A percentile compares a stretch with the other conserved stretches of the same genome.
Conservation (phyloP, 2,888 invertebrate species). For the Synanthedon formicaeformis region DNA sequence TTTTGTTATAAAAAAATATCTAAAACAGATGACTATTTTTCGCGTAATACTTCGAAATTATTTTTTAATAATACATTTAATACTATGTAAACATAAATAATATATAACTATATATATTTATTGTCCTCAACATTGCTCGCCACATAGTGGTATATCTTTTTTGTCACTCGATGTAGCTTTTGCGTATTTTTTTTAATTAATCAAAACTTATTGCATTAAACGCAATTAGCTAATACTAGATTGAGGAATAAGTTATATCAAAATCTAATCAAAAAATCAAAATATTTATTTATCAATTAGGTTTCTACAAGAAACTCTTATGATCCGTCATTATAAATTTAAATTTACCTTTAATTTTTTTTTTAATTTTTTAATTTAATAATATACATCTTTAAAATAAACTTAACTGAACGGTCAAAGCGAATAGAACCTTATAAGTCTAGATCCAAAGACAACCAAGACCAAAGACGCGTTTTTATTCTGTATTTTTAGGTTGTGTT, state of each 20-base stretch:
- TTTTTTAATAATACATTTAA: neutral
- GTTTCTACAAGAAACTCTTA: too few relatives aligned
- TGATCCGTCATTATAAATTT: too few relatives aligned
- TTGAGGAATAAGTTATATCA: conserved; percentile 35
- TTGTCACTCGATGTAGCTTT: neutral
- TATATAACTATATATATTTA: neutral
- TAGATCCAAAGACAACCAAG: too few relatives aligned
- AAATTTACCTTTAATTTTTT: too few relatives aligned
- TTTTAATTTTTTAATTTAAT: too few relatives aligned
- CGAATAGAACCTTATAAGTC: too few relatives aligned
- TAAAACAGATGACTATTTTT: neutral
- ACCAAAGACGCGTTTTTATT: too few relatives aligned
- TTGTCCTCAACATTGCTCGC: neutral
- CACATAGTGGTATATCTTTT: neutral
- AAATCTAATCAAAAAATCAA: too few relatives aligned
- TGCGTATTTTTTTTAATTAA: neutral
- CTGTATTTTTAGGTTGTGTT: too few relatives aligned
- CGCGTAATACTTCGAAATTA: neutral
- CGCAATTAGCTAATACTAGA: conserved; percentile 6
- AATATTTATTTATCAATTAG: too few relatives aligned
- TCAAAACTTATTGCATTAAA: conserved; percentile 1
- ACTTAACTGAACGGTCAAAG: too few relatives aligned
- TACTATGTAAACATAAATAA: too few relatives aligned
- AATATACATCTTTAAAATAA: neutral
- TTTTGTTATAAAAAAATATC: conserved; percentile 26